Evolutionary conservation across 2,113 vertebrate species (phyloP).

Genomic region (Amazona vittata): DNA sequence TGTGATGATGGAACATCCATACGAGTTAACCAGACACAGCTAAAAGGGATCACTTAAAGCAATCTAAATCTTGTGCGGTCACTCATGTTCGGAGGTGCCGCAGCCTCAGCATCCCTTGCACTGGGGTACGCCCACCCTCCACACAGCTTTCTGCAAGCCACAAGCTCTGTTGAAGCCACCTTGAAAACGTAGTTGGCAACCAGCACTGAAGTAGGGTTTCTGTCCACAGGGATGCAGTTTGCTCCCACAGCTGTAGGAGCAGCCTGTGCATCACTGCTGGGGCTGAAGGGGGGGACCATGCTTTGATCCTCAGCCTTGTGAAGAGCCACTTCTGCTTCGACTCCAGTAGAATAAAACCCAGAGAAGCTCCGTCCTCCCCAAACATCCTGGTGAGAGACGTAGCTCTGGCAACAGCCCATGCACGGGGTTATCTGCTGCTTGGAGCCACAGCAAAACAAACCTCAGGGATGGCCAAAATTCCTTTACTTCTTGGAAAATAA

Average conservation of each 20-base stretch:
- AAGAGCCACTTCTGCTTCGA: background rate
- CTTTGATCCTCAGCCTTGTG: background rate
- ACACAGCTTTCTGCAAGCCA: background rate
- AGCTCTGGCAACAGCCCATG: background rate
- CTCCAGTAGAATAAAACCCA: background rate
- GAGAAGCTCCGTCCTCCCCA: background rate
- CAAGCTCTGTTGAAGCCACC: background rate
- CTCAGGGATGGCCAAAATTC: background rate
- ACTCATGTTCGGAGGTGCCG: background rate
- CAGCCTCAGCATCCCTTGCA: background rate
- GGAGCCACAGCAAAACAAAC: background rate
- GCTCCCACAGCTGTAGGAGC: fast-evolving
- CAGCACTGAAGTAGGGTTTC: background rate
- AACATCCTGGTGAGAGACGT: fast-evolving
- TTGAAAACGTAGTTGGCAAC: background rate
- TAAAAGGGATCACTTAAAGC: background rate
- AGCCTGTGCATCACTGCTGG: background rate
- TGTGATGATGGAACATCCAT: background rate
- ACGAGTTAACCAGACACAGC: background rate
- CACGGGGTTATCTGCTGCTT: background rate
- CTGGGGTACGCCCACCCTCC: background rate
- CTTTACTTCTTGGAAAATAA: background rate
- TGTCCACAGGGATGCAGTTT: background rate
- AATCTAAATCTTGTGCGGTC: background rate
- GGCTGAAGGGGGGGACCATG: background rate